Evolutionary conservation across 2,888 invertebrate genomes (phyloP).

Genomic region (Amphipoea oculea): DNA sequence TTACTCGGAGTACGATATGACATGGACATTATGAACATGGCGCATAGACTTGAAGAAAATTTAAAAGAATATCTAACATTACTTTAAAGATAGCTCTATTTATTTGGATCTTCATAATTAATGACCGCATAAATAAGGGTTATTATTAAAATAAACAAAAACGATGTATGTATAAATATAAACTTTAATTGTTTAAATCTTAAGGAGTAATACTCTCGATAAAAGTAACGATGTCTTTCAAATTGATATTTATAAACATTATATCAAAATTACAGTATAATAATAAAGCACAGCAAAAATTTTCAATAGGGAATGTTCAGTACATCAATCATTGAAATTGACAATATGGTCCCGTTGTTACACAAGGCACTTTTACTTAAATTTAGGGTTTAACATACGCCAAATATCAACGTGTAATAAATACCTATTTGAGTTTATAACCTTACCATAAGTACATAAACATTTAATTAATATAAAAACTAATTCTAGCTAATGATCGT

Average conservation of each 20-base stretch:
- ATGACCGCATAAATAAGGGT: not conserved
- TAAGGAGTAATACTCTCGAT: conserved; percentile 86
- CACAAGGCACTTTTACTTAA: conserved; percentile 82
- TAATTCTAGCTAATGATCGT: conserved; percentile 70
- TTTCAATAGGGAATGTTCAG: conserved; percentile 87
- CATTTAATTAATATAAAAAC: conserved; percentile 66
- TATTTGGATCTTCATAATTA: not conserved
- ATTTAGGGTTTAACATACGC: conserved; percentile 65
- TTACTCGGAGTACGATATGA: not conserved
- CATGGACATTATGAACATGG: not conserved
- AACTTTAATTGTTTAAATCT: conserved; percentile 85
- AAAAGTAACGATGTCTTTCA: conserved; percentile 85
- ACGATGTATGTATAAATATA: conserved; percentile 76
- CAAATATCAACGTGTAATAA: conserved; percentile 76
- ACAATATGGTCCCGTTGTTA: conserved; percentile 82
- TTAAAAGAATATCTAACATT: not conserved
- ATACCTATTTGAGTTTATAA: conserved; percentile 75
- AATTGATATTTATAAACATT: conserved; percentile 79
- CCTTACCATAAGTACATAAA: conserved; percentile 80
- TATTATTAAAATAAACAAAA: conserved; percentile 51
- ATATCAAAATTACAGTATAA: conserved; percentile 77
- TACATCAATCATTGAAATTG: conserved; percentile 83
- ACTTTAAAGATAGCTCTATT: not conserved
- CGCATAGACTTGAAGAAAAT: not conserved
- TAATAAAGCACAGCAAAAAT: conserved; percentile 79